Evolutionary conservation across 2,797 vertebrate genomes (phyloP).

Genomic region (Falco rusticolus): DNA sequence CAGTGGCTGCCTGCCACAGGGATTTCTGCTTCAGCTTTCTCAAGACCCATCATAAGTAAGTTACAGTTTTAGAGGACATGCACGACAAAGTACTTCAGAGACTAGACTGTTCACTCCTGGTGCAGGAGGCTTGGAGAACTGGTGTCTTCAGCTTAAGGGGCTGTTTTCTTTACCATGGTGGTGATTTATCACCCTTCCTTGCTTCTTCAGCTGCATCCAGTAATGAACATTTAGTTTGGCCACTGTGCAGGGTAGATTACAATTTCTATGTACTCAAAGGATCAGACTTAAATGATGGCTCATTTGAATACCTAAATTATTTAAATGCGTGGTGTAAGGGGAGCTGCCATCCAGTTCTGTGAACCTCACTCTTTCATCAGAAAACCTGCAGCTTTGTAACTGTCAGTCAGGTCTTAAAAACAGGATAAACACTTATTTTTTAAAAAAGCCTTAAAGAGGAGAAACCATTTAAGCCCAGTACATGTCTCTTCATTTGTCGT

Average conservation of each 20-base stretch:
- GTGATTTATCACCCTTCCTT: neutral
- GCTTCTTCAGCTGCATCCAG: neutral
- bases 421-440: neutral
- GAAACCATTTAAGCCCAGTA: neutral
- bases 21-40: neutral
- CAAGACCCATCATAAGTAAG: neutral
- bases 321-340: neutral
- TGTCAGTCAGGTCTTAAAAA: neutral
- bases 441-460: neutral
- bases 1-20: neutral
- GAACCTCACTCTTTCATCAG: neutral
- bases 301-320: neutral
- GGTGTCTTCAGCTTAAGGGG: neutral
- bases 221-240: neutral
- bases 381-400: neutral
- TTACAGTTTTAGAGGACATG: neutral
- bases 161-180: neutral
- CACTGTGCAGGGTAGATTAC: neutral
- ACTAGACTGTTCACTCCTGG: neutral
- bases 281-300: neutral
- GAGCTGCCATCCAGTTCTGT: neutral
- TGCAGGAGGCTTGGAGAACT: neutral
- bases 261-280: neutral
- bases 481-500: neutral
- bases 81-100: neutral